A percentile compares a stretch with the other conserved stretches of the same genome.
Conservation (phyloP, 2,888 invertebrate species). For the Rapana venosa region DNA sequence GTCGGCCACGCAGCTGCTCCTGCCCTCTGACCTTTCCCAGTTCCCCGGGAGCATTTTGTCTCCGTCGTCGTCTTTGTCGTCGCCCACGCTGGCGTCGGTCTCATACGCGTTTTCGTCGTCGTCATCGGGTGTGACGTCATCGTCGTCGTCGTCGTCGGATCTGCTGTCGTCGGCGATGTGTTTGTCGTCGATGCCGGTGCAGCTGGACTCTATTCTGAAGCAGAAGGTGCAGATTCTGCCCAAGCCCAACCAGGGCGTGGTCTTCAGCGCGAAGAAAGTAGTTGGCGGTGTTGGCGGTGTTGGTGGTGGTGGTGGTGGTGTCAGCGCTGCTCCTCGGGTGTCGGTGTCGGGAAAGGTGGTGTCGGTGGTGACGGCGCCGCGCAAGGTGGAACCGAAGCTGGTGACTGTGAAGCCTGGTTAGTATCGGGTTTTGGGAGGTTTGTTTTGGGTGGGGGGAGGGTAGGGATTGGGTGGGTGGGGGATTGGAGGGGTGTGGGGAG, state of each 20-base stretch:
- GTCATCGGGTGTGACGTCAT: neutral
- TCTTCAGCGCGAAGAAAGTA: neutral
- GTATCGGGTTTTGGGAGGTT: no score
- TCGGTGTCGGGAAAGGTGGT: neutral
- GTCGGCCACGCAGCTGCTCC: neutral
- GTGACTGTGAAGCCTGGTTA: constrained; percentile 22
- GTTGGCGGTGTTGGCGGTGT: neutral
- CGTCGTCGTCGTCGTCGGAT: neutral
- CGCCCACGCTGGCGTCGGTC: neutral
- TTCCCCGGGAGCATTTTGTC: constrained; percentile 37
- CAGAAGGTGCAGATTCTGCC: constrained; percentile 74
- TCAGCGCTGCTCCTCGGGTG: neutral
- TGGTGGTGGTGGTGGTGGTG: no score
- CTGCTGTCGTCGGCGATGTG: neutral
- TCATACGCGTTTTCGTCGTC: neutral
- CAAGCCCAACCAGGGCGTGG: constrained; percentile 55
- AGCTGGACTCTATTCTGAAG: constrained; percentile 65
- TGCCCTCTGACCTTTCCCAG: constrained; percentile 40
- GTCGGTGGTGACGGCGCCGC: constrained; percentile 38
- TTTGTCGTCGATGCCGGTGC: constrained; percentile 41
- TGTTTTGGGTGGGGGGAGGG: no score
- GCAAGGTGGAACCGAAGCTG: constrained; percentile 47
- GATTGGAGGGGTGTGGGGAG: no score
- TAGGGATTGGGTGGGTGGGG: no score
- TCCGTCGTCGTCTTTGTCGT: constrained; percentile 1